Percentiles rank a stretch among this genome's conserved stretches.
phyloP scores from a whole-genome alignment of 1,140 invertebrate genomes.

The Trissolcus basalis region DNA sequence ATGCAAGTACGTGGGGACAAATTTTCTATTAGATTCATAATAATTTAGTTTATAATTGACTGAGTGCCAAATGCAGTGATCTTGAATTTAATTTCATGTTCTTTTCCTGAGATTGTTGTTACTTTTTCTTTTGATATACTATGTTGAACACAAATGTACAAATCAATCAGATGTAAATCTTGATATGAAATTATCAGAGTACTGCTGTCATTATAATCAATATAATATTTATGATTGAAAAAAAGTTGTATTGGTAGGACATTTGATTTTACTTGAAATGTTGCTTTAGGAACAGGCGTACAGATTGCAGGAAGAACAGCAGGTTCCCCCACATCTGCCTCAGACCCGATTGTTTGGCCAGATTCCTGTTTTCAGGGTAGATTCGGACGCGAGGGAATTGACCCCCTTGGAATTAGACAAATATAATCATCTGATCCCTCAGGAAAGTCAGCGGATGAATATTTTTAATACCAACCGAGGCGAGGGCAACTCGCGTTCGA shows the following conservation, averaged over 20 bases:
- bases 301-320: slow-evolving; percentile 64
- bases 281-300: slow-evolving; percentile 63
- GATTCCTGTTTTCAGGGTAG: slow-evolving; percentile 71
- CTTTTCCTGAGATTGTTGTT: too few species aligned
- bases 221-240: too few species aligned
- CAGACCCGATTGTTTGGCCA: slow-evolving; percentile 64
- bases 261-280: neutral
- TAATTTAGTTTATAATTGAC: neutral
- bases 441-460: slow-evolving; percentile 62
- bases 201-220: too few species aligned
- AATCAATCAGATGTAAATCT: too few species aligned
- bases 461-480: slow-evolving; percentile 48
- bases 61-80: too few species aligned
- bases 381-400: slow-evolving; percentile 71
- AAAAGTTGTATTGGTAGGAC: too few species aligned
- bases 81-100: neutral
- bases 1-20: slow-evolving; percentile 31
- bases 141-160: too few species aligned
- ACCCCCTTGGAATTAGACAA: slow-evolving; percentile 69
- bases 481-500: slow-evolving; percentile 53
- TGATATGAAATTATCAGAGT: too few species aligned
- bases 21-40: neutral
- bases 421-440: slow-evolving; percentile 68
- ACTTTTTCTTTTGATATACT: too few species aligned
- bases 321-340: slow-evolving; percentile 55